Base-by-base conservation (phyloP, 2,888 invertebrate genomes). In the Megastigmus dorsalis region DNA sequence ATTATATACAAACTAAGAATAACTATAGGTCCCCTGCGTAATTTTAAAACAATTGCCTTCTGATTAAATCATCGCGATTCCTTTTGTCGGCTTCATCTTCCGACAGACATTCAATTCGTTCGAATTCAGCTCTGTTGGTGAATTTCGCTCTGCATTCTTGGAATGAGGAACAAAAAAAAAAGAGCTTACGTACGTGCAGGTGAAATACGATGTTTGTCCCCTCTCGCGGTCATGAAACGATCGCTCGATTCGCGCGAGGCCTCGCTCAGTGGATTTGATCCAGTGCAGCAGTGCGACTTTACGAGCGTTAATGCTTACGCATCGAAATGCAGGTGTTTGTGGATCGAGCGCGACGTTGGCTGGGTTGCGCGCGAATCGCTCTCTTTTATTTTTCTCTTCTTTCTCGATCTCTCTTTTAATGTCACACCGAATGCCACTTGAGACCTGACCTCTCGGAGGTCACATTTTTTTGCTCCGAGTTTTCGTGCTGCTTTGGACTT, bases 121-220 rank as follows among this genome's bases (percentile, higher is more conserved):
- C n/a, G n/a, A n/a, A n/a, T n/a, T n/a, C n/a, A n/a, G n/a, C n/a
- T n/a, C n/a, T n/a, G n/a, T n/a, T n/a, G n/a, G 59, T 28, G 59
- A 72, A 28, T 68, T 48, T 73, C 41, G 30, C 55, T 62, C 63
- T 48, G 41, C 62, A 18, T 68, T 65, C 69, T 36, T 20, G 30
- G 66, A 62, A 69, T 33, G 43, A 20, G 65, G 45, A 50, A 38
- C 59, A 54, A 74, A 38, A 60, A 38, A 66, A 54, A 74, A 38
- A 60, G 60, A 69, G 74, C 60, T 60, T 67, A 63, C 74, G 66
- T 59, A 23, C 33, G 50, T 6, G 52, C 68, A 57, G 62, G 63
- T 74, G 74, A 73, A 73, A 73, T 67, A 67, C 62, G 73, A 67
- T 36, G 73, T 62, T 33, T 54, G n/a, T 36, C 30, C 33, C 15